Base-by-base conservation (phyloP, 2,888 invertebrate genomes). In the Caenorhabditis drosophilae region DNA sequence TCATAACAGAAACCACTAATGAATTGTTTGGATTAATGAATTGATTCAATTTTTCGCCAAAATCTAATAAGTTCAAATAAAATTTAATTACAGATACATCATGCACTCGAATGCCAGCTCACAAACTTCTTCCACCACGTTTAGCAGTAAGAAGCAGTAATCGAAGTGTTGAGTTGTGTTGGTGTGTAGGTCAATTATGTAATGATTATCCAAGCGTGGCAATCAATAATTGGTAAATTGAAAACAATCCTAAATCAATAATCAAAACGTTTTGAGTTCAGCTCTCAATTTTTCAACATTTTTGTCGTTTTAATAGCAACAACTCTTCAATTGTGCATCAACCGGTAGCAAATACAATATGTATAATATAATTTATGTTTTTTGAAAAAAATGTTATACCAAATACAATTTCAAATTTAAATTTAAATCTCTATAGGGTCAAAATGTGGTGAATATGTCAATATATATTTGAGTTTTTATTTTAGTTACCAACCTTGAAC, bases 181-280 rank as follows among this genome's bases (percentile, higher is more conserved):
- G 75, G 53, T 82, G 82, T 48, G 53, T 75, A 12, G 81, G 80
- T 1, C 79, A 80, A 41, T 63, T 82, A 7, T 82, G 80, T 50
- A 81, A 82, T 42, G 75, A 79, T 57, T 80, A 77, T 54, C 81
- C 80, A n/a, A 74, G 71, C 53, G 68, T 77, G 40, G 69, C 73
- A 1, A 64, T 70, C 3, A 71, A 71, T 38, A 46, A 45, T 11
- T 49, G 42, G 64, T 67, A 25, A 18, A 23, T 11, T 31, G 46
- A 25, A 45, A 23, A 22, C 23, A 45, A 45, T 12, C 4, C n/a
- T n/a, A 36, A 9, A 36, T 4, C 36, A 15, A 20, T n/a, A n/a
- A n/a, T n/a, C n/a, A n/a, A n/a, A n/a, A n/a, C n/a, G n/a, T n/a
- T n/a, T n/a, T n/a, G n/a, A n/a, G n/a, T 36, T 36, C 36, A 36